These are phyloP conservation scores for Corythornis leucogaster DNA, from an alignment of 2,797 vertebrate species.

Conservation along the genomic window DNA sequence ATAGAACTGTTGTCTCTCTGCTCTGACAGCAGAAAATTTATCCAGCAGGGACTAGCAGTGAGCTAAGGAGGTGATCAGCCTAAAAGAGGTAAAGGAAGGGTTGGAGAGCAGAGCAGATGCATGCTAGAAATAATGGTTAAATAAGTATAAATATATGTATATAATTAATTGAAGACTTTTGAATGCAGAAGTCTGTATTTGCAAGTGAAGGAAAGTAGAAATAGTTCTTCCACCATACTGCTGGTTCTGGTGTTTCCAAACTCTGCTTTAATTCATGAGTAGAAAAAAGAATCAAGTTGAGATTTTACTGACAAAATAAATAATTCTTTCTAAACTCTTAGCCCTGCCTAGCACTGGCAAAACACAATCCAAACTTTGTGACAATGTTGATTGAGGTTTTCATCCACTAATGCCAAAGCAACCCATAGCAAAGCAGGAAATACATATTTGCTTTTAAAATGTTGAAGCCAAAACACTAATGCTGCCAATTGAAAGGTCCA, in stretches of 20 bases:
- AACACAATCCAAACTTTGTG: background rate
- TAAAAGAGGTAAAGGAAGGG: background rate
- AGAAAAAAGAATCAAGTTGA: background rate
- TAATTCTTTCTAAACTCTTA: background rate
- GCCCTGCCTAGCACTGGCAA: background rate
- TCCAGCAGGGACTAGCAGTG: background rate
- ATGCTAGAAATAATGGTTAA: background rate
- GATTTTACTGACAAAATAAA: background rate
- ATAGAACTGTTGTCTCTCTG: background rate
- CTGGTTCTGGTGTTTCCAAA: background rate
- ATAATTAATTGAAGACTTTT: background rate
- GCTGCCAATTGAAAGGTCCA: conserved; percentile 1
- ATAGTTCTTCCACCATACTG: background rate
- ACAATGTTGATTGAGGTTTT: background rate
- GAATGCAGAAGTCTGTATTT: background rate
- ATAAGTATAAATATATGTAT: background rate
- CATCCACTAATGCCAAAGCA: background rate
- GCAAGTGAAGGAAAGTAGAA: background rate
- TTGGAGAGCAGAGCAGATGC: background rate
- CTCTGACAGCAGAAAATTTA: background rate
- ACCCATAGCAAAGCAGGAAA: background rate
- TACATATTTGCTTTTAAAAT: background rate
- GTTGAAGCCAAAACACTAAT: background rate
- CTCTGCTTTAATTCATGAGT: background rate
- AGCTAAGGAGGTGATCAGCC: background rate